Percentiles rank a stretch among this genome's conserved stretches.
These are phyloP conservation scores for Acanthochromis polyacanthus DNA, from an alignment of 2,113 vertebrate genomes.

Conservation along the genomic window DNA sequence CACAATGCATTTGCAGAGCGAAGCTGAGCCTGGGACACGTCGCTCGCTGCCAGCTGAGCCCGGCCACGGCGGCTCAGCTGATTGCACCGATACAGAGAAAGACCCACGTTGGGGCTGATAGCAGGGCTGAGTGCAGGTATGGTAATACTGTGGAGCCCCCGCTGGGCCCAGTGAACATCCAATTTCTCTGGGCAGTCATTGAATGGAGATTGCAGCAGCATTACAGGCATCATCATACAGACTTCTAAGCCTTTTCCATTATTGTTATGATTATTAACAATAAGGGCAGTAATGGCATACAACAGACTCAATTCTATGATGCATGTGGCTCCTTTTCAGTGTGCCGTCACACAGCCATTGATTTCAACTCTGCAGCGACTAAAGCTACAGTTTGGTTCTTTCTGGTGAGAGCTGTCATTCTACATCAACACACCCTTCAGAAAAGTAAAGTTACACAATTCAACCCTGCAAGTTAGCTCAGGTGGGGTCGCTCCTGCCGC, in stretches of 20 bases:
- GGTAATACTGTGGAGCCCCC: not conserved
- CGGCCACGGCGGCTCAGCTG: constrained; percentile 20
- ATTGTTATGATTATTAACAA: not conserved
- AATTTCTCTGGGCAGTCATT: constrained; percentile 32
- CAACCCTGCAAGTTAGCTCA: not conserved
- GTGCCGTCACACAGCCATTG: too few relatives aligned
- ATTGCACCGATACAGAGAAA: constrained; percentile 32
- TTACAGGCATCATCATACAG: not conserved
- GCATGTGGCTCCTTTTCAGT: too few relatives aligned
- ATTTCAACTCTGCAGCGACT: not conserved
- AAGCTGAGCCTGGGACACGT: constrained; percentile 39
- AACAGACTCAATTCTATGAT: too few relatives aligned
- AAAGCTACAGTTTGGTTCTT: too few relatives aligned
- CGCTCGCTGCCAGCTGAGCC: constrained; percentile 8
- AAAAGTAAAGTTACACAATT: not conserved
- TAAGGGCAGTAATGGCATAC: not conserved
- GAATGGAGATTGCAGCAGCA: constrained; percentile 22
- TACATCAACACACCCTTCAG: too few relatives aligned
- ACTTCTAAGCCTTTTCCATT: not conserved
- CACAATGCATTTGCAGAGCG: constrained; percentile 43
- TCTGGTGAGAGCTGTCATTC: too few relatives aligned
- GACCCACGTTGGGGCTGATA: not conserved
- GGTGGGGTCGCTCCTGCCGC: not conserved
- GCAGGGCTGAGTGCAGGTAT: not conserved
- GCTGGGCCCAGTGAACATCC: constrained; percentile 26